phyloP scores from a whole-genome alignment of 2,888 invertebrate species.

The Oxytorus armatus region DNA sequence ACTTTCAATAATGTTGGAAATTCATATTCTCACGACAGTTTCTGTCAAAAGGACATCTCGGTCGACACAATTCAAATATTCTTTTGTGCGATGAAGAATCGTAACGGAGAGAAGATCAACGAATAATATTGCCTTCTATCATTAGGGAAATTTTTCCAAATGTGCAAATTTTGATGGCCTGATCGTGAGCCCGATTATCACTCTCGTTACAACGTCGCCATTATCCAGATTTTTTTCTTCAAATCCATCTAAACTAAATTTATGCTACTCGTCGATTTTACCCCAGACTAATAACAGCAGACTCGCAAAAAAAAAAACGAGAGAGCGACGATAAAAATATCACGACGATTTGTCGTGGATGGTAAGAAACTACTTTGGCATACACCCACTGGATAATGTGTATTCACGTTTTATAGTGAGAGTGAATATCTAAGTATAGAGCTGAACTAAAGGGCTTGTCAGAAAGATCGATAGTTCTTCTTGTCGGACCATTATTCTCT shows the following conservation, averaged over 20 bases:
- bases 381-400: background rate
- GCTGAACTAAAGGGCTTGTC: conserved; percentile 34
- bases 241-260: background rate
- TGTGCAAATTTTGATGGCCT: background rate
- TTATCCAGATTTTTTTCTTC: background rate
- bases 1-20: background rate
- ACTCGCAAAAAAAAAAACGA: background rate
- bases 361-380: conserved; percentile 20
- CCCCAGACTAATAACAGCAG: conserved; percentile 29
- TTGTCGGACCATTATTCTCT: background rate
- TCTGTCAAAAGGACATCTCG: background rate
- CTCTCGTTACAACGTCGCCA: background rate
- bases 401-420: background rate
- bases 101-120: background rate
- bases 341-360: conserved; percentile 12
- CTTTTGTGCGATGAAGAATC: background rate
- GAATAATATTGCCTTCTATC: background rate
- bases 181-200: background rate
- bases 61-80: background rate
- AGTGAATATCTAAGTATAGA: conserved; percentile 36
- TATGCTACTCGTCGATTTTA: conserved; percentile 2
- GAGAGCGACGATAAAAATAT: conserved; percentile 25
- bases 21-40: conserved; percentile 1
- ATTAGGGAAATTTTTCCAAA: background rate
- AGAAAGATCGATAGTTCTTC: conserved; percentile 49